Evolutionary conservation across 2,888 invertebrate genomes (phyloP).

Genomic region (Chymomyza fuscimana): DNA sequence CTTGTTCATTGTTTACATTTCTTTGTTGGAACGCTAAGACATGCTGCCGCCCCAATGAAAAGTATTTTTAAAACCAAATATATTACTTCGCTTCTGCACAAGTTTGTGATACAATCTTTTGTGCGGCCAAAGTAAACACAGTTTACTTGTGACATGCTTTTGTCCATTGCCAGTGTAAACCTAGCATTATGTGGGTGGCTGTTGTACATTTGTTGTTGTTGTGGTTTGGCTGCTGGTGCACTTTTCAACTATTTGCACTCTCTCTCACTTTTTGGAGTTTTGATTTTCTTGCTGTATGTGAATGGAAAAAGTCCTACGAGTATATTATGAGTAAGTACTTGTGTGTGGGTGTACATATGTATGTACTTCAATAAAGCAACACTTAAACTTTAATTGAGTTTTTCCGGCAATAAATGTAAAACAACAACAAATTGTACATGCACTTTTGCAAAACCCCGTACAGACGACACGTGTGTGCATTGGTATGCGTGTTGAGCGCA

Average conservation of each 20-base stretch:
- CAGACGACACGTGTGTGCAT: constrained; percentile 5
- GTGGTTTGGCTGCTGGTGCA: constrained; percentile 38
- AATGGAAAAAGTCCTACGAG: constrained; percentile 43
- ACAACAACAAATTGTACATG: constrained; percentile 6
- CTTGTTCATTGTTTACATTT: too few species aligned
- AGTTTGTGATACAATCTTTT: too few species aligned
- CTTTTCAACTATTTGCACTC: constrained; percentile 25
- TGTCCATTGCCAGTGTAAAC: too few species aligned
- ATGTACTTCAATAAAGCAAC: constrained; percentile 54
- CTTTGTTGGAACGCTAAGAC: too few species aligned
- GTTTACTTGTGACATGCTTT: too few species aligned
- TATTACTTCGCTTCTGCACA: too few species aligned
- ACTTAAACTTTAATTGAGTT: constrained; percentile 68
- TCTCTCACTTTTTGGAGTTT: constrained; percentile 6
- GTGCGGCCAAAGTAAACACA: too few species aligned
- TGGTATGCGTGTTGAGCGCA: constrained; percentile 37
- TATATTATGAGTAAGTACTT: constrained; percentile 6
- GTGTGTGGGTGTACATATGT: constrained; percentile 28
- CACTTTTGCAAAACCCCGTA: neutral
- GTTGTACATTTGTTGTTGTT: constrained; percentile 7
- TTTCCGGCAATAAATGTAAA: constrained; percentile 60
- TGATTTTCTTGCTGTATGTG: constrained; percentile 40
- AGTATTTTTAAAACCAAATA: too few species aligned
- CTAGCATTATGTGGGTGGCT: constrained; percentile 60
- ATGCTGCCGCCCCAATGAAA: too few species aligned